A percentile compares a stretch with the other conserved stretches of the same genome.
Evolutionary conservation across 2,888 invertebrate species (phyloP).

Genomic region (Molorchus minor): DNA sequence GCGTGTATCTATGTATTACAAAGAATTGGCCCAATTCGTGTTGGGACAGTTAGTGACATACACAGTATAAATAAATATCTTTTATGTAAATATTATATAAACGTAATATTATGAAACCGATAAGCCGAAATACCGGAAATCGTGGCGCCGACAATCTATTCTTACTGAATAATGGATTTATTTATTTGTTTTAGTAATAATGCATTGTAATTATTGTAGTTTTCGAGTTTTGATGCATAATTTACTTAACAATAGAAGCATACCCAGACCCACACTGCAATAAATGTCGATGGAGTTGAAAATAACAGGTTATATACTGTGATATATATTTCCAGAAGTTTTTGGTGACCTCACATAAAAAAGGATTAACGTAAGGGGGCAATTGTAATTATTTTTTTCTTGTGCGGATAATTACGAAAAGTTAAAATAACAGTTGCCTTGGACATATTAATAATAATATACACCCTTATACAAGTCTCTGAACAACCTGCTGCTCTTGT

Average conservation of each 20-base stretch:
- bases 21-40: background rate
- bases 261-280: background rate
- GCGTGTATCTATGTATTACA: background rate
- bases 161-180: constrained; percentile 29
- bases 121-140: constrained; percentile 37
- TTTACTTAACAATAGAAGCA: constrained; percentile 15
- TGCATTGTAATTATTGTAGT: constrained; percentile 21
- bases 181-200: constrained; percentile 30
- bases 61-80: constrained; percentile 32
- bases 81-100: constrained; percentile 30
- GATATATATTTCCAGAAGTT: no score
- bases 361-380: no score
- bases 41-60: background rate
- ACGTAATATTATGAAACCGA: constrained; percentile 29
- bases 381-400: no score
- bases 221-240: constrained; percentile 18
- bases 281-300: no score
- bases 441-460: no score
- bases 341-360: no score
- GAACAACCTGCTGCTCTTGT: no score
- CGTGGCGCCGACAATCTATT: constrained; percentile 33
- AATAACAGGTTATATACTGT: no score
- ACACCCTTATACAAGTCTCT: no score
- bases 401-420: no score
- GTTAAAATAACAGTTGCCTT: no score